phyloP scores from a whole-genome alignment of 1,140 invertebrate species.

The Trialeurodes vaporariorum region DNA sequence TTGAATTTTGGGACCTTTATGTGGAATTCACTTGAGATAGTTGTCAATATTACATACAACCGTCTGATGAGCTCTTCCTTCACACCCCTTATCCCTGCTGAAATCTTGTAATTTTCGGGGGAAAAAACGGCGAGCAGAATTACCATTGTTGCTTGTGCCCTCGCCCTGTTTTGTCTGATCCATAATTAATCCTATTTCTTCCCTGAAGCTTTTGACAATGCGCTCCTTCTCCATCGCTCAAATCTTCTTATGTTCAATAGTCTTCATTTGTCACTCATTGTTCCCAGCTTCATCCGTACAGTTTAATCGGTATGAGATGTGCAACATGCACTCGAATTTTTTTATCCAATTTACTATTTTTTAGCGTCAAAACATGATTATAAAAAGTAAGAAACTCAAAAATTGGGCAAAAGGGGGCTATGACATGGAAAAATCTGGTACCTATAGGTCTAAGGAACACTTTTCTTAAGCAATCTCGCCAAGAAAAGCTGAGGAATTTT shows the following conservation, averaged over 20 bases:
- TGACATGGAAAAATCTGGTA: too few relatives aligned
- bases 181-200: conserved; percentile 19
- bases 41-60: conserved; percentile 28
- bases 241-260: conserved; percentile 14
- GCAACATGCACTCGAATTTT: too few relatives aligned
- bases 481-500: too few relatives aligned
- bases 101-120: conserved; percentile 23
- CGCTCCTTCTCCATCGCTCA: conserved; percentile 10
- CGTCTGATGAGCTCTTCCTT: conserved; percentile 30
- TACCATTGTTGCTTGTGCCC: conserved; percentile 31
- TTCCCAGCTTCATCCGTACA: too few relatives aligned
- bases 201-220: conserved; percentile 12
- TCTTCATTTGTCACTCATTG: too few relatives aligned
- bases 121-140: conserved; percentile 32
- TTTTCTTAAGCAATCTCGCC: too few relatives aligned
- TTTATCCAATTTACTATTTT: too few relatives aligned
- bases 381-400: too few relatives aligned
- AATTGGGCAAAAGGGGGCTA: too few relatives aligned
- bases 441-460: too few relatives aligned
- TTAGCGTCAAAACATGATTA: too few relatives aligned
- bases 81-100: conserved; percentile 29
- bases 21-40: conserved; percentile 26
- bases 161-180: conserved; percentile 22
- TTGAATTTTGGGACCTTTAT: conserved; percentile 21
- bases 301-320: too few relatives aligned